Evolutionary conservation across 1,140 invertebrate species (phyloP).

Genomic region (Mactra quadrangularis): DNA sequence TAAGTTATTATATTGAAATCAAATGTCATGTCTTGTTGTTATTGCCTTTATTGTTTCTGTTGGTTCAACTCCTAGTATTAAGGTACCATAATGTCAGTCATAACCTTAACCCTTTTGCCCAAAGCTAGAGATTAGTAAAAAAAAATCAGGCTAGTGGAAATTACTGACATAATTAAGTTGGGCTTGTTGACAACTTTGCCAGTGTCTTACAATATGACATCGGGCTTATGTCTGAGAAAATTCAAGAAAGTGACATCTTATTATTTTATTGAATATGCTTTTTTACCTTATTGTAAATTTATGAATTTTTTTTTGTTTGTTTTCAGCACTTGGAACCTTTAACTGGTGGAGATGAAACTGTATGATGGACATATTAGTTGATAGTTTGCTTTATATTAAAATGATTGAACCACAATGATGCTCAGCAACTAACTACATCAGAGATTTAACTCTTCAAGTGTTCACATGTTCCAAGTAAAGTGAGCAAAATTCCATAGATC

Average conservation of each 20-base stretch:
- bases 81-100: too few species aligned
- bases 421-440: not conserved
- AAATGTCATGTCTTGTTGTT: too few species aligned
- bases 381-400: not conserved
- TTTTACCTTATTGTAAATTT: conserved; percentile 12
- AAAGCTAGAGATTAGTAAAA: too few species aligned
- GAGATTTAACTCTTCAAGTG: not conserved
- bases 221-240: not conserved
- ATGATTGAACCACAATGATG: not conserved
- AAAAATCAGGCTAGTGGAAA: too few species aligned
- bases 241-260: conserved; percentile 7
- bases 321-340: conserved; percentile 58
- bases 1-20: too few species aligned
- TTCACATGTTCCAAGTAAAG: not conserved
- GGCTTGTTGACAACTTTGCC: too few species aligned
- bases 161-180: too few species aligned
- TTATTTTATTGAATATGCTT: not conserved
- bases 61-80: too few species aligned
- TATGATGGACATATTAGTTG: conserved; percentile 31
- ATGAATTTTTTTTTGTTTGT: not conserved
- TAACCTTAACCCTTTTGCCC: too few species aligned
- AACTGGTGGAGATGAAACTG: conserved; percentile 6
- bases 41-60: too few species aligned
- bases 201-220: too few species aligned
- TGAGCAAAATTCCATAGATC: not conserved